phyloP scores from a whole-genome alignment of 2,888 invertebrate genomes.

The Terebella lapidaria region DNA sequence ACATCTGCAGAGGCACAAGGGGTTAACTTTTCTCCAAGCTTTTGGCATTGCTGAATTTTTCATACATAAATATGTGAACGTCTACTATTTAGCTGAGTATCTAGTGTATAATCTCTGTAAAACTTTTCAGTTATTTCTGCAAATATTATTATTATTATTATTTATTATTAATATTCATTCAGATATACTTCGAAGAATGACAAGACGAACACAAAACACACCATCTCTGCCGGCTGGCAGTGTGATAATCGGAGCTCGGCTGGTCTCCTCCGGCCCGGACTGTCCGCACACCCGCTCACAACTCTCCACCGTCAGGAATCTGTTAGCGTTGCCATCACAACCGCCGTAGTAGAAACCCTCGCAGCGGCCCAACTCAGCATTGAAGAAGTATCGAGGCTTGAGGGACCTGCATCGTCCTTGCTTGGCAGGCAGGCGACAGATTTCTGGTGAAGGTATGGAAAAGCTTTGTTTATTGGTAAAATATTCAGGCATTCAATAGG shows the following conservation, averaged over 20 bases:
- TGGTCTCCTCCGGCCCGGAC: no score
- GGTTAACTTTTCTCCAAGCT: constrained; percentile 5
- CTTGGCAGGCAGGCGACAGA: constrained; percentile 8
- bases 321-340: constrained; percentile 24
- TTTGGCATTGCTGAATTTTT: no score
- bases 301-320: constrained; percentile 10
- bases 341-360: constrained; percentile 24
- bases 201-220: no score
- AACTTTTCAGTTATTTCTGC: neutral
- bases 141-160: neutral
- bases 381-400: constrained; percentile 25
- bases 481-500: neutral
- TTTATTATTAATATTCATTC: neutral
- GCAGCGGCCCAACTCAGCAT: constrained; percentile 20
- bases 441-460: constrained; percentile 12
- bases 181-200: neutral
- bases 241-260: no score
- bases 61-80: neutral
- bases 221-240: no score
- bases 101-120: neutral
- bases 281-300: neutral
- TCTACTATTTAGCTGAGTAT: neutral
- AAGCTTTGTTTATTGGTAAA: neutral
- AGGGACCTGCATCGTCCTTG: constrained; percentile 6
- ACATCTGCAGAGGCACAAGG: constrained; percentile 61